Conservation (phyloP, 2,113 vertebrate species). For the Phocoena phocoena region DNA sequence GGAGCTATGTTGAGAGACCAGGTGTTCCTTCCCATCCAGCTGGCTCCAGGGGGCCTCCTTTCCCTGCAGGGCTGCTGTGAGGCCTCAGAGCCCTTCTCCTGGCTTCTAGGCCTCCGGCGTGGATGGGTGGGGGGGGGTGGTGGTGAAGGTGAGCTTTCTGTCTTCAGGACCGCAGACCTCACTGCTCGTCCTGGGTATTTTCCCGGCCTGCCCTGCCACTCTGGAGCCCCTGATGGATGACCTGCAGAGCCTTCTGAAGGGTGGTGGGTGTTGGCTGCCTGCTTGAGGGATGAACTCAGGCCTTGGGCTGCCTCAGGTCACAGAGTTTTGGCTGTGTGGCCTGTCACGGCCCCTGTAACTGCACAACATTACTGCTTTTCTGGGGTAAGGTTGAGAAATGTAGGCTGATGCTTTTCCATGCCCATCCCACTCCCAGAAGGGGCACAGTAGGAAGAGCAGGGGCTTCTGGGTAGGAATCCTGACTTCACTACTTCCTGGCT, state of each 20-base stretch:
- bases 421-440: not conserved
- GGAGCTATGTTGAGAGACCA: not conserved
- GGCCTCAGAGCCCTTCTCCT: not conserved
- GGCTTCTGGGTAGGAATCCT: not conserved
- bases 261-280: not conserved
- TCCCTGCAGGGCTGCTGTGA: not conserved
- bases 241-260: not conserved
- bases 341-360: not conserved
- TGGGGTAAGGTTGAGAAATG: not conserved
- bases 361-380: not conserved
- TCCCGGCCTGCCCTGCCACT: not conserved
- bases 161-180: not conserved
- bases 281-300: not conserved
- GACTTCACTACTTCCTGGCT: not conserved
- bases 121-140: not conserved
- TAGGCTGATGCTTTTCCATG: not conserved
- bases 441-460: not conserved
- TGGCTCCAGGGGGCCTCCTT: not conserved
- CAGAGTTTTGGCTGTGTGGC: not conserved
- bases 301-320: not conserved
- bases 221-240: not conserved
- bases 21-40: not conserved
- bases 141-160: not conserved
- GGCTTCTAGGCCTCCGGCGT: not conserved
- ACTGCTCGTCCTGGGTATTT: not conserved